A percentile compares a stretch with the other conserved stretches of the same genome.
Evolutionary conservation across 2,113 vertebrate species (phyloP).

Genomic region (Amblyornis subalaris): DNA sequence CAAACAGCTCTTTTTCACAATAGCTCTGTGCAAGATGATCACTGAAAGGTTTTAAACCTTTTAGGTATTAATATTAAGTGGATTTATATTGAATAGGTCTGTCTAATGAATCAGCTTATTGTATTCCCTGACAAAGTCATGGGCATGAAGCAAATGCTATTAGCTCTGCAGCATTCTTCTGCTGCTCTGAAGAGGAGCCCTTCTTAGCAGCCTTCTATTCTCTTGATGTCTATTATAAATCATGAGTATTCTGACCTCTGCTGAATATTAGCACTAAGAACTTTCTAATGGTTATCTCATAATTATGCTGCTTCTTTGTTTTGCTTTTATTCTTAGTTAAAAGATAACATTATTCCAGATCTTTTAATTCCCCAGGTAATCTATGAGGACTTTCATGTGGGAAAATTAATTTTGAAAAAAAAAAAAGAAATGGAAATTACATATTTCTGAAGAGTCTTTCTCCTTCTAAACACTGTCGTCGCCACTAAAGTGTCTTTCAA

Average conservation of each 20-base stretch:
- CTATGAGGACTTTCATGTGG: background rate
- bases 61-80: conserved; percentile 25
- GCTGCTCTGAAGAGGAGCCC: background rate
- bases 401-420: background rate
- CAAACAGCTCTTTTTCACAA: background rate
- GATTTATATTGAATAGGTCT: conserved; percentile 40
- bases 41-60: background rate
- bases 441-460: background rate
- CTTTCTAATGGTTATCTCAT: background rate
- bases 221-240: background rate
- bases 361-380: background rate
- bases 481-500: background rate
- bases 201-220: conserved; percentile 6
- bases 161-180: background rate
- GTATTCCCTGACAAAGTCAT: background rate
- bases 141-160: background rate
- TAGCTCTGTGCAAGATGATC: background rate
- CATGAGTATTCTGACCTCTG: conserved; percentile 12
- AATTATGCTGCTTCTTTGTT: background rate
- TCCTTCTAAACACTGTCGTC: background rate
- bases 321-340: background rate
- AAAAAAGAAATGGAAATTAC: background rate
- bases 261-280: background rate
- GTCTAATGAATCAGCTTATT: conserved; percentile 22
- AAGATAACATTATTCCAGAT: background rate